Base-by-base conservation (phyloP, 1,140 invertebrate species). In the Papilio aristodemus region DNA sequence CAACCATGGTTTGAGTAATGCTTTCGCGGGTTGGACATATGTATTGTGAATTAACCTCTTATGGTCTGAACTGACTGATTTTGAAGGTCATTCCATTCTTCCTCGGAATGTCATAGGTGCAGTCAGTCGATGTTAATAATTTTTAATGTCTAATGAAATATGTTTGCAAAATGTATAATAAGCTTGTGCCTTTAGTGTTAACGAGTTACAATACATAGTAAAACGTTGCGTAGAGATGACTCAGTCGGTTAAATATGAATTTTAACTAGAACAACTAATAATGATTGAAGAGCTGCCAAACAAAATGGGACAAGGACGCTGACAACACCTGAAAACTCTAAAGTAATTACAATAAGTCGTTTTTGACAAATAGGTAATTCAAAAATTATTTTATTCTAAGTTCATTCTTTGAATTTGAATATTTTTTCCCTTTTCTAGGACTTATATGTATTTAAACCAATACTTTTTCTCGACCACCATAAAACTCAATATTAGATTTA, bases 221-320 rank as follows among this genome's bases (percentile, higher is more conserved):
- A 54, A 19, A 4, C 22, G 46, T 54, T 19, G 46, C 19, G 46
- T 54, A 25, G 22, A 54, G 46, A 54, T 54, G 46, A 54, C 46
- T 54, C 46, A 54, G 46, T 54, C 19, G 19, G 46, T 54, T 54
- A 54, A 54, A 54, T 54, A 54, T 54, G 46, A 54, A 54, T 37
- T 62, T 62, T 38, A 62, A 38, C 32, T 62, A 62, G 32, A 62
- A 62, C 59, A 62, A 62, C 59, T 4, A 62, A 39, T 62, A 62
- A 37, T 62, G 59, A 62, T 62, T 62, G 36, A 62, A 19, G 17
- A 37, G 59, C 32, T 37, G 59, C 36, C 59, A 62, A 62, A 62
- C 17, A 17, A 62, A 62, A 14, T 6, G 32, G 59, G 14, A 37
- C 59, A 62, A 62, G 59, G 59, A 38, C 59, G 32, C 11, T 41